phyloP scores from a whole-genome alignment of 2,113 vertebrate species.

The human region GRCh38 chr2:68816501-68817000 shows the following conservation, averaged over 20 bases:
- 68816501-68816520: background rate
- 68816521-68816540: background rate
- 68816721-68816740: background rate
- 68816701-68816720: background rate
- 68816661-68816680: background rate
- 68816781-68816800: background rate
- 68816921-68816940: background rate
- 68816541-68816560: background rate
- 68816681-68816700: background rate
- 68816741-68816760: background rate
- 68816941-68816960: conserved; percentile 7
- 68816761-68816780: background rate
- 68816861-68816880: background rate
- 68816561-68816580: background rate
- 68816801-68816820: background rate
- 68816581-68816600: background rate
- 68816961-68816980: background rate
- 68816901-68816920: background rate
- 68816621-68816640: background rate
- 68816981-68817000: background rate
- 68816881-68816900: background rate
- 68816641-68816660: background rate
- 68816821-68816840: background rate
- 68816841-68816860: background rate
- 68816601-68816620: background rate